Evolutionary conservation across 30 jellyfish, hydroid and myxozoan genomes (phyloP).

Genomic region (Chrysaora quinquecirrha): DNA sequence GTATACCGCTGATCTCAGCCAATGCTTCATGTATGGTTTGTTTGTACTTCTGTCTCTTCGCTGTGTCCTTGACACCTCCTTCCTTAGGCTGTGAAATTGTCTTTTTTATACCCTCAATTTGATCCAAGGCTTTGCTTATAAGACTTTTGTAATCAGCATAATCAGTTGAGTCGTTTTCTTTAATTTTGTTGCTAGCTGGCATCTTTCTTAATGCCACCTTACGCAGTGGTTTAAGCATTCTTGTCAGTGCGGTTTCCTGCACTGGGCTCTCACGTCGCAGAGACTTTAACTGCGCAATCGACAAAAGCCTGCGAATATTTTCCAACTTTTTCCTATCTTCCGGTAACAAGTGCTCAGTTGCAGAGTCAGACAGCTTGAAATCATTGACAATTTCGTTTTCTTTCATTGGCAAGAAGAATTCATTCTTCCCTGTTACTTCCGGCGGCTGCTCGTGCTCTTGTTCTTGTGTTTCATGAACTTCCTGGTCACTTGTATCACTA

Average conservation of each 20-base stretch:
- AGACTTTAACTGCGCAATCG: conserved; percentile 39
- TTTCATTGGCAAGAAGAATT: conserved; percentile 17
- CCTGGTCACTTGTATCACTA: conserved; percentile 24
- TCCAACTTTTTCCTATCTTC: conserved; percentile 51
- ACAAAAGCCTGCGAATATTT: conserved; percentile 36
- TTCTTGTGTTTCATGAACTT: neutral
- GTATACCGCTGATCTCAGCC: conserved; percentile 46
- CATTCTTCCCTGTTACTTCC: neutral
- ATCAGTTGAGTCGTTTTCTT: too few species aligned
- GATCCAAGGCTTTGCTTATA: neutral
- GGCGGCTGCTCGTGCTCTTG: neutral
- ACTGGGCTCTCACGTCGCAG: conserved; percentile 20
- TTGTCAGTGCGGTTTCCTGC: conserved; percentile 38
- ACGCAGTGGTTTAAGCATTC: conserved; percentile 35
- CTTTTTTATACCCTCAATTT: neutral
- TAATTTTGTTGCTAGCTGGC: neutral
- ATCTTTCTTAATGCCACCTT: neutral
- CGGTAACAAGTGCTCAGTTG: conserved; percentile 53
- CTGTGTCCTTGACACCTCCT: neutral
- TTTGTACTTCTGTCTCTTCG: neutral
- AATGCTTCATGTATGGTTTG: conserved; percentile 55
- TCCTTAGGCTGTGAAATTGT: neutral
- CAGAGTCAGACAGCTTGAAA: conserved; percentile 57
- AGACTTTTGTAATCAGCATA: neutral
- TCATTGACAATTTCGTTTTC: conserved; percentile 19